A percentile compares a stretch with the other conserved stretches of the same genome.
Evolutionary conservation across 2,888 invertebrate genomes (phyloP).

Genomic region (Cylindroiulus punctatus): DNA sequence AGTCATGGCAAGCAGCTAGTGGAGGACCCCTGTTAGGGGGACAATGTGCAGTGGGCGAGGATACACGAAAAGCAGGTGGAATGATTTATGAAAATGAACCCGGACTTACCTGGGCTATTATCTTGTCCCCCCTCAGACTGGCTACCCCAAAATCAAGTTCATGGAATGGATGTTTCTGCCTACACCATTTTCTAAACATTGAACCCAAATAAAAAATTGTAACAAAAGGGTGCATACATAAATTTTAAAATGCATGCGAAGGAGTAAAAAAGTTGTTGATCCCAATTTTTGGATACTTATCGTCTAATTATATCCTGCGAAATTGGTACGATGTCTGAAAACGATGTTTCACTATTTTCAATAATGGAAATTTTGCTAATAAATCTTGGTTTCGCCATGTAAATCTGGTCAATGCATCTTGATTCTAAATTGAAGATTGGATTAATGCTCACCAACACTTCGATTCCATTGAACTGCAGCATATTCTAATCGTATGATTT

Average conservation of each 20-base stretch:
- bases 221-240: conserved; percentile 16
- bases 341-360: not conserved
- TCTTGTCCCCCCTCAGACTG: conserved; percentile 22
- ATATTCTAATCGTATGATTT: too few species aligned
- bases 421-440: not conserved
- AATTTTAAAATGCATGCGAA: not conserved
- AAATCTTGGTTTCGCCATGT: not conserved
- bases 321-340: not conserved
- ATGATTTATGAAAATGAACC: conserved; percentile 20
- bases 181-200: conserved; percentile 23
- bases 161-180: conserved; percentile 24
- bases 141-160: conserved; percentile 31
- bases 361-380: not conserved
- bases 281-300: conserved; percentile 1
- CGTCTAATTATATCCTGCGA: not conserved
- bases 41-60: conserved; percentile 5
- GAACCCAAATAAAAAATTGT: conserved; percentile 15
- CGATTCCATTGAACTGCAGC: not conserved
- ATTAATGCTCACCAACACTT: not conserved
- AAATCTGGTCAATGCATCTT: not conserved
- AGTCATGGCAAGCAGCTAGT: not conserved
- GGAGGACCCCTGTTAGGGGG: conserved; percentile 15
- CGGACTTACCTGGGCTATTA: conserved; percentile 42
- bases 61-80: conserved; percentile 4
- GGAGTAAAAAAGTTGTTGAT: conserved; percentile 31